Evolutionary conservation across 2,113 vertebrate genomes (phyloP), one percentile per base, ranked within the genome.

Genomic region (Macrotus californicus): DNA sequence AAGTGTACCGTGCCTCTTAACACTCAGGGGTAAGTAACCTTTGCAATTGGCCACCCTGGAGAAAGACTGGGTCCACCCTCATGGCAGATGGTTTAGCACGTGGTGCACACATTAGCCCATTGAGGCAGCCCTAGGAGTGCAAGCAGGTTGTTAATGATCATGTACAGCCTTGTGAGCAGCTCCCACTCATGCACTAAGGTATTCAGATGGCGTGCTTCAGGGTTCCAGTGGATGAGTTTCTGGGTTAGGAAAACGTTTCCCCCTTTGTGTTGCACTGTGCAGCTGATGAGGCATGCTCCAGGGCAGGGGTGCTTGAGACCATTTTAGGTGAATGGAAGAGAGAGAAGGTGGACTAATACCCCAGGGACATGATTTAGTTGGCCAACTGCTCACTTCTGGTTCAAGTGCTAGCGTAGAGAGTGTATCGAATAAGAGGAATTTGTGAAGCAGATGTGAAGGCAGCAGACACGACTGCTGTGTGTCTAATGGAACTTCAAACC

Each of bases 161-260:
- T 46, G 69, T 43, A 26, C 5, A 70, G 93, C 67, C 16, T 82
- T 75, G 64, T 6, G 43, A 94, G 77, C 48, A 41, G 77, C 54
- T 89, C 56, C 69, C 36, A 43, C 73, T 90, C 84, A 75, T 79
- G 54, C 43, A 82, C 69, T 75, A 48, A 91, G 66, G 59, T 92
- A 48, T 94, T 96, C 95, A 54, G 72, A 96, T 92, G 88, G 86
- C 92, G 50, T 89, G 94, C 94, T 97, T 95, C 48, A 64, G 85
- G 90, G 90, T 94, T 89, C 54, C 70, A 91, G 64, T 34, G 52
- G 92, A 94, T 93, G 92, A 75, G 69, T 82, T 95, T 95, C 79
- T 92, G 59, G 50, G 61, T 36, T 91, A 92, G 93, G 82, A 94
- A 88, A 87, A n/a, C 61, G 59, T 94, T 34, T 41, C 46, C 50